Base-by-base conservation (phyloP, 2,113 vertebrate species). In the Pluvianellus socialis region DNA sequence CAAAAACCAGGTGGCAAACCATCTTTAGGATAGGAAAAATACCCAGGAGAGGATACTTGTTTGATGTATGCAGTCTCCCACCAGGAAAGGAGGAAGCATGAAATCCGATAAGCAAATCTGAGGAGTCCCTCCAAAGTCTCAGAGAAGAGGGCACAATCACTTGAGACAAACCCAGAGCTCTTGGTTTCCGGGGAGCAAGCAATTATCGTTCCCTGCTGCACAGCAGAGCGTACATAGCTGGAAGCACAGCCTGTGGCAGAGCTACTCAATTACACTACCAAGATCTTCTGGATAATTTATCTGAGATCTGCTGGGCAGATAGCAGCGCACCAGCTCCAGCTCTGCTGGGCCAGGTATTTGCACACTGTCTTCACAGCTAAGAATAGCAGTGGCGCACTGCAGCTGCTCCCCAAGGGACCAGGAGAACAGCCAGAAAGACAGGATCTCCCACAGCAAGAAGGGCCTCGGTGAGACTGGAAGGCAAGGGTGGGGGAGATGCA, bases 341-440 rank as follows among this genome's bases (percentile, higher is more conserved):
- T 96, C 90, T 50, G 96, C 96, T 52, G 66, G 95, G 81, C 96
- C 96, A 96, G 94, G 95, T 96, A 96, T 92, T 92, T 18, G 93
- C 92, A 90, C 2, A 13, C 94, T 87, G 84, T 68, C 96, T 97
- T 79, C 81, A 12, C 70, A 90, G 96, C 96, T 96, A 97, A 97
- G 96, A 96, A 97, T 96, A 97, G 96, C 96, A 88, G 81, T 95
- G 96, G 94, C 62, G 94, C 96, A 96, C 90, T 97, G 96, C 96
- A 96, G 96, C 93, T 94, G 94, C 96, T 96, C 93, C 95, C 95
- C 95, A 92, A 96, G 96, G 74, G 94, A 95, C 87, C 94, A 82
- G 40, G n/a, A 84, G 89, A 94, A 59, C 80, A 86, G 95, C 52
- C 27, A 96, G 55, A 59, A 74, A 92, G 87, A 75, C 77, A 95